Base-by-base conservation (phyloP, 2,113 vertebrate genomes). In the Mixornis gularis region DNA sequence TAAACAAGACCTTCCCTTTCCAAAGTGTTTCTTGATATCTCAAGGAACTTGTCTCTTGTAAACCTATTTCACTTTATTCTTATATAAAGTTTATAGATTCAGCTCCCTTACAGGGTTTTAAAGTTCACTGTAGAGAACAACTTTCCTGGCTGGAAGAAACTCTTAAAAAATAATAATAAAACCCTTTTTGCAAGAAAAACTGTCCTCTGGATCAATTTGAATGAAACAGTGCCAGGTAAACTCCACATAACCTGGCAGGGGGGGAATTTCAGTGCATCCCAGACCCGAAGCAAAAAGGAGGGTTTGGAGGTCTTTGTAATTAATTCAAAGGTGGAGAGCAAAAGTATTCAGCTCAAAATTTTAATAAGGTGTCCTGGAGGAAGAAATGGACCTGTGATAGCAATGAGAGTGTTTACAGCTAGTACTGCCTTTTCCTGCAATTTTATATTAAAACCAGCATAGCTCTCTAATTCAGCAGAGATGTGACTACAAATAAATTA, bases 51-150 rank as follows among this genome's bases (percentile, higher is more conserved):
- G n/a, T 46, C 43, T 91, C 71, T 59, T 85, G 56, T 82, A 92
- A 93, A 89, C n/a, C 56, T 68, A 85, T 79, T 91, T 79, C 25
- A 41, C 44, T 89, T 95, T 56, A 60, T 66, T 92, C 68, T 66
- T 85, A 62, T 48, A 89, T 85, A 76, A 91, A 91, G 19, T 93
- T 94, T 93, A 92, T 55, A 79, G 48, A 59, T 52, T 91, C 70
- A 63, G 84, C 78, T 92, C 76, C 86, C 84, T 87, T 62, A 82
- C 0, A 2, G 80, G 44, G 29, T 56, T 92, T 91, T 81, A 29
- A 76, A 93, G 81, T 73, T 63, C 43, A n/a, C 15, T 18, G 40
- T 1, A 53, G 29, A 87, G 62, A 81, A 10, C 38, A 58, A 73
- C 41, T 44, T 63, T 85, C 44, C 81, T 44, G 71, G 60, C 36